Conservation (phyloP, 2,797 vertebrate species). For the Gymnodraco acuticeps region DNA sequence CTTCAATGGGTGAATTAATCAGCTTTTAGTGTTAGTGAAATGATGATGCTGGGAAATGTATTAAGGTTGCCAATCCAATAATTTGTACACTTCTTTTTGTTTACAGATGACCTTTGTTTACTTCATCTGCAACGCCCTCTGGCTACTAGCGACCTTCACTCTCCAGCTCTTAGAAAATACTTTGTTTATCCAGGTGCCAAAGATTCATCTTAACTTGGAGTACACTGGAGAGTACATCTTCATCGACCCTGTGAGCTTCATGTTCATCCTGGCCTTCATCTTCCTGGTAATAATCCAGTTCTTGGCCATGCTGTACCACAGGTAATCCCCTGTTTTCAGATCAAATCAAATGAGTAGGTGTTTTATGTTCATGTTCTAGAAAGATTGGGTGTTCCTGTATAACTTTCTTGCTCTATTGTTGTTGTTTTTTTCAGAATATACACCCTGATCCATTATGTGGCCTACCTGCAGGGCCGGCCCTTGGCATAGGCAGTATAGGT, state of each 20-base stretch:
- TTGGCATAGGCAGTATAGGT: too few relatives aligned
- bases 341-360: background rate
- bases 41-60: background rate
- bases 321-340: conserved; percentile 43
- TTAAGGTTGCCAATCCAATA: background rate
- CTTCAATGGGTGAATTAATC: background rate
- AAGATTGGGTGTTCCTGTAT: background rate
- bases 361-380: background rate
- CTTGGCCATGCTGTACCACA: conserved; percentile 71
- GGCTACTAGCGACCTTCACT: conserved; percentile 68
- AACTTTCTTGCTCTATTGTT: background rate
- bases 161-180: conserved; percentile 44
- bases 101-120: conserved; percentile 66
- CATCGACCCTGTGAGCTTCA: too few relatives aligned
- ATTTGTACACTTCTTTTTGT: background rate
- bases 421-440: conserved; percentile 43
- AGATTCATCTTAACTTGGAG: conserved; percentile 22
- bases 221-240: background rate
- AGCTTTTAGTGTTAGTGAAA: background rate
- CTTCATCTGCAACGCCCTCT: conserved; percentile 71
- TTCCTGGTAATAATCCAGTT: conserved; percentile 69
- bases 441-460: conserved; percentile 71
- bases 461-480: conserved; percentile 35
- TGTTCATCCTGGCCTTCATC: conserved; percentile 76
- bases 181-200: conserved; percentile 60